Base-by-base conservation (phyloP, 2,797 vertebrate genomes). In the Pyrocephalus nanus region DNA sequence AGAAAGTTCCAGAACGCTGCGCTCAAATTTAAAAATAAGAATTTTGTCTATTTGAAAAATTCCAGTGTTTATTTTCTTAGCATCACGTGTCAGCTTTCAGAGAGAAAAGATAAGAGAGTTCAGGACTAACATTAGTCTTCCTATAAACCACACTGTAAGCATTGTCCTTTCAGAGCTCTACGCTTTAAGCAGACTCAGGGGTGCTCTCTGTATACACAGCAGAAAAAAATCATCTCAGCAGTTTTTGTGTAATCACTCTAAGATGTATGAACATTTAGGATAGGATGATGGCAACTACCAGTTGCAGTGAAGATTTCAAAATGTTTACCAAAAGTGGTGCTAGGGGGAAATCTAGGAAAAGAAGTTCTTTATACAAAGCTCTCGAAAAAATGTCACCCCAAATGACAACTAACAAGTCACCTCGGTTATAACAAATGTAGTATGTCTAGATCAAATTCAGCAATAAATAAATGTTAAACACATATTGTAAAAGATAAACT, bases 21-120 rank as follows among this genome's bases (percentile, higher is more conserved):
- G 51, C 38, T 75, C 45, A 75, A 82, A 93, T 62, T 77, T 45
- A 4, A 88, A 96, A 91, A 36, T 45, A 62, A 89, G 61, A 79
- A 85, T 92, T 93, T 83, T 60, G 58, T 53, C 69, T 75, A 42
- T 88, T 72, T 92, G 69, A 93, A 91, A 94, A 86, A 77, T 72
- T 12, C 16, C 34, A 53, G 21, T 32, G 27, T 72, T 92, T 96
- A 75, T 92, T 94, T 92, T 91, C 65, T 78, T 76, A 86, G 65
- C 1, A 21, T 58, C 53, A 65, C 5, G 2, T 21, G 27, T 14
- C 51, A 91, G 65, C 62, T 91, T 91, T 72, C 64, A 72, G 79
- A 84, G 86, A 70, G 74, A 92, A 92, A 80, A 80, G 82, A 57
- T 45, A 87, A 57, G 34, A 45, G 60, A 78, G 62, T 7, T 92